Evolutionary conservation across 2,797 vertebrate genomes (phyloP), one percentile per base, ranked within the genome.

Genomic region (Eremophila alpestris): DNA sequence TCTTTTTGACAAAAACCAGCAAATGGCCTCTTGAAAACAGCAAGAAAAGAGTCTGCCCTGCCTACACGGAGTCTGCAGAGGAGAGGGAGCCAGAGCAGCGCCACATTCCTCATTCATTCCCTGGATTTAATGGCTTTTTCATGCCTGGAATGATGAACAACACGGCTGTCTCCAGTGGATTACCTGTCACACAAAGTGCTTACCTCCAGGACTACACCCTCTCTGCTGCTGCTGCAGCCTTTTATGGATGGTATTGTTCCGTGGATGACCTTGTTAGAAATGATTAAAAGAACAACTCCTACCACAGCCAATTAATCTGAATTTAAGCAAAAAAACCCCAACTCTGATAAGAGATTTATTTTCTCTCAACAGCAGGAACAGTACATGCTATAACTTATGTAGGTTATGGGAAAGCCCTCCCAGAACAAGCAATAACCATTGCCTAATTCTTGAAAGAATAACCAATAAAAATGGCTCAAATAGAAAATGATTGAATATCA

Each of bases 1-100:
- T 96, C 87, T 95, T 97, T 96, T 92, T 94, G 95, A 97, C 89
- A 97, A 95, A 97, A 97, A 62, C 17, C 96, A 97, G 87, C 93
- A 96, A 97, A 97, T 88, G 94, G 94, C 95, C 97, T 97, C 96
- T 94, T 96, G 91, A 97, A 96, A 97, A 93, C 93, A 97, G 95
- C 83, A 94, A 97, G 95, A 82, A 94, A 74, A 83, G 82, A 86
- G 89, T 27, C 93, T 85, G 95, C 63, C 95, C 94, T 79, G 95
- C 64, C 94, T 87, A 95, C 56, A 79, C 9, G 18, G 55, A 95
- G 79, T 34, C 88, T 93, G 73, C 58, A 62, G 94, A 93, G 84
- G 56, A 80, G 88, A 82, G 80, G 92, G 74, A 63, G 86, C 89
- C 95, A 94, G 90, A 97, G 71, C 83, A 94, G 92, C 19, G 8